These are phyloP conservation scores for Lasiurus cinereus DNA, from an alignment of 2,113 vertebrate species.

Conservation along the genomic window DNA sequence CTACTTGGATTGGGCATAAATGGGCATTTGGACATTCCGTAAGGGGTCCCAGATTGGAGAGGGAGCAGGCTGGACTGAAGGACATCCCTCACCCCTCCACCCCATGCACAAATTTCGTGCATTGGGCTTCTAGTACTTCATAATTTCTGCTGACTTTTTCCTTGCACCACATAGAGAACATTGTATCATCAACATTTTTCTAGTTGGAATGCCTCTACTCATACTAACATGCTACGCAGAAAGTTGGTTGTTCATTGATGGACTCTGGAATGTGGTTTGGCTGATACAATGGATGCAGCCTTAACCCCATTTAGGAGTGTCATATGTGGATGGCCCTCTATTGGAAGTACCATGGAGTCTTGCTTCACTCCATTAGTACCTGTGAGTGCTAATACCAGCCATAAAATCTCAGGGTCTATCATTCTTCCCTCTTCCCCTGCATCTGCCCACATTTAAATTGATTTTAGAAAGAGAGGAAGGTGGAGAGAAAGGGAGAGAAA, in stretches of 20 bases:
- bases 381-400: neutral
- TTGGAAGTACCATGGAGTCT: neutral
- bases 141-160: neutral
- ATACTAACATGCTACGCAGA: neutral
- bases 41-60: no score
- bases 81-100: no score
- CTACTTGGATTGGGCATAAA: no score
- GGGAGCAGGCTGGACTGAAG: no score
- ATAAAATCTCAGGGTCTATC: neutral
- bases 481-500: neutral
- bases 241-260: neutral
- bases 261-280: neutral
- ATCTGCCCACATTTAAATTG: neutral
- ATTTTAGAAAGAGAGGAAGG: neutral
- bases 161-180: neutral
- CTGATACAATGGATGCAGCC: neutral
- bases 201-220: neutral
- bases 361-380: neutral
- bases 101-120: no score
- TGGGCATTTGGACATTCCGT: no score
- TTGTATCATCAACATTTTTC: neutral
- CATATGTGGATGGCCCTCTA: neutral
- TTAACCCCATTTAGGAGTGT: neutral
- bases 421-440: neutral
- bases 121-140: neutral